These are phyloP conservation scores for Drosophila sp. DNA, from an alignment of 1,140 invertebrate genomes.

Conservation along the genomic window DNA sequence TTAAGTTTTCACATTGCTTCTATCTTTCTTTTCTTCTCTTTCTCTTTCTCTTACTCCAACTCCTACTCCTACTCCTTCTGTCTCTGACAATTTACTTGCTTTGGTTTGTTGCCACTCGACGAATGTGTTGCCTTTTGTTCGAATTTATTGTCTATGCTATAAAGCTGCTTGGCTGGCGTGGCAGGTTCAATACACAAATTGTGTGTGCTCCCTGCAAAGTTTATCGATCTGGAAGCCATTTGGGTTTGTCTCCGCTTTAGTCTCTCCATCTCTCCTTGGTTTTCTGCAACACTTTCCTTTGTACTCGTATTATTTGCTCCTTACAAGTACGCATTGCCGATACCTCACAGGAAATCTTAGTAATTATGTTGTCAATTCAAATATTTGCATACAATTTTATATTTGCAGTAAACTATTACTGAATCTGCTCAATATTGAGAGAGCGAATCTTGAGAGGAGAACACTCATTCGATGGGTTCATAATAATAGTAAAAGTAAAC, in stretches of 20 bases:
- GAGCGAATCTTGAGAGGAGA: too few relatives aligned
- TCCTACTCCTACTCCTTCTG: constrained; percentile 3
- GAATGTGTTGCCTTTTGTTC: constrained; percentile 74
- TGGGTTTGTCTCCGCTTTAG: constrained; percentile 52
- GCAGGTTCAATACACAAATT: constrained; percentile 62
- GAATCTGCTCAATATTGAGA: not conserved
- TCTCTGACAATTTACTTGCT: constrained; percentile 45
- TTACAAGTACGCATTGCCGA: constrained; percentile 9
- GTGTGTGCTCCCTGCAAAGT: constrained; percentile 50
- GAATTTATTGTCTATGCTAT: constrained; percentile 73
- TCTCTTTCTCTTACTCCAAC: constrained; percentile 1
- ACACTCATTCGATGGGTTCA: too few relatives aligned
- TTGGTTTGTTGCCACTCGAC: constrained; percentile 62
- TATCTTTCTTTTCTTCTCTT: not conserved
- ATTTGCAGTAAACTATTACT: constrained; percentile 6
- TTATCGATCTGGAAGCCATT: constrained; percentile 63
- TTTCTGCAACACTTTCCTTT: constrained; percentile 22
- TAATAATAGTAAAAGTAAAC: too few relatives aligned
- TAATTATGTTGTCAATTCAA: constrained; percentile 48
- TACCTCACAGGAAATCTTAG: constrained; percentile 22
- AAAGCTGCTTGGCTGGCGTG: constrained; percentile 5
- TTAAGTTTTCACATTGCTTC: constrained; percentile 58
- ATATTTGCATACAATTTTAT: not conserved
- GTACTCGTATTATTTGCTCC: constrained; percentile 3
- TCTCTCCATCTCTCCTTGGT: constrained; percentile 37